Evolutionary conservation across 2,797 vertebrate species (phyloP).

Genomic region (Dicrostonyx torquatus): DNA sequence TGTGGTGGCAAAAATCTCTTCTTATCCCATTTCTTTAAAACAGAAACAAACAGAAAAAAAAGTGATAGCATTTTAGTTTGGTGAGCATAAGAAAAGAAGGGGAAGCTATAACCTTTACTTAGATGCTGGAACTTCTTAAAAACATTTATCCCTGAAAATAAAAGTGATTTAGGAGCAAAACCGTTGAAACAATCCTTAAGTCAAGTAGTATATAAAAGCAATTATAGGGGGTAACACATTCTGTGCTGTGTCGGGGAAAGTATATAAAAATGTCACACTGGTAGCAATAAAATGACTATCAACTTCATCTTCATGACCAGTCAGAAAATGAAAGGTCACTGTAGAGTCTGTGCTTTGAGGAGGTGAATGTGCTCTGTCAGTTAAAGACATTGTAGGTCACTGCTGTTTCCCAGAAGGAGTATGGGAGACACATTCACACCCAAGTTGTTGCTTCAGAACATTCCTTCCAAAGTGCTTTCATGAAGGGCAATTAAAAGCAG

Average conservation of each 20-base stretch:
- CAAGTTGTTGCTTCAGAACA: slow-evolving; percentile 44
- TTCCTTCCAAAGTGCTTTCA: slow-evolving; percentile 24
- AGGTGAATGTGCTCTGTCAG: slow-evolving; percentile 62
- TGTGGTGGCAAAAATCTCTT: slow-evolving; percentile 29
- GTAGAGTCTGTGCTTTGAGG: slow-evolving; percentile 50
- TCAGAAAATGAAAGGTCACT: slow-evolving; percentile 76
- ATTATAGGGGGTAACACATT: slow-evolving; percentile 69
- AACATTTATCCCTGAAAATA: slow-evolving; percentile 67
- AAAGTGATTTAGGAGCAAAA: slow-evolving; percentile 76
- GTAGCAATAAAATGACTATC: slow-evolving; percentile 79
- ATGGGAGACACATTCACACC: not conserved
- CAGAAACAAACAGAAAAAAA: not conserved
- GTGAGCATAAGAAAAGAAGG: not conserved
- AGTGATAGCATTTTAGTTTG: slow-evolving; percentile 36
- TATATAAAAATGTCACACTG: slow-evolving; percentile 81
- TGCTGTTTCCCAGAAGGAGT: slow-evolving; percentile 44
- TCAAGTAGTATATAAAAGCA: slow-evolving; percentile 79
- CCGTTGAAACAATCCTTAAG: slow-evolving; percentile 74
- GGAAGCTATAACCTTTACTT: slow-evolving; percentile 42
- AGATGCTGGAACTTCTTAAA: slow-evolving; percentile 48
- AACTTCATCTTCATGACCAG: slow-evolving; percentile 74
- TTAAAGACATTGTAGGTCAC: slow-evolving; percentile 59
- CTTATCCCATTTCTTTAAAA: slow-evolving; percentile 31
- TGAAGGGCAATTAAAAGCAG: slow-evolving; percentile 20
- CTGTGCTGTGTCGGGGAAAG: slow-evolving; percentile 62